Conservation (phyloP, 2,888 invertebrate species). For the Drosophila rellima region DNA sequence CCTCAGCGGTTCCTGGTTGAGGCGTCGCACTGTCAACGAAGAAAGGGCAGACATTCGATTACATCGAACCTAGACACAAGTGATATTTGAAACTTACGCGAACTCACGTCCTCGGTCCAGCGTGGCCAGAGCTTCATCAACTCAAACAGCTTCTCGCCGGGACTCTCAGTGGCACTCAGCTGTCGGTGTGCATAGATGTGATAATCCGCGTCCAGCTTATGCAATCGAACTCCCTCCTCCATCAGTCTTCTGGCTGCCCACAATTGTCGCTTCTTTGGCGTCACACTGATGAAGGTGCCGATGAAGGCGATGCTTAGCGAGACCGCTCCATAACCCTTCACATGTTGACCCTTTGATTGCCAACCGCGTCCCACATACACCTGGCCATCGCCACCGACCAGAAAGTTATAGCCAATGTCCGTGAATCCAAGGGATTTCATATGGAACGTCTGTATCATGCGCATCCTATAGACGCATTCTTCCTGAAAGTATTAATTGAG, state of each 20-base stretch:
- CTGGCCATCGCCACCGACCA: conserved; percentile 88
- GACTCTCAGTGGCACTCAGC: conserved; percentile 89
- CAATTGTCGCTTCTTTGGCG: conserved; percentile 85
- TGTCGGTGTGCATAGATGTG: conserved; percentile 90
- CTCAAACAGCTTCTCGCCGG: conserved; percentile 89
- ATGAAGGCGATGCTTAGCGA: conserved; percentile 92
- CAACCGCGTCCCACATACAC: conserved; percentile 87
- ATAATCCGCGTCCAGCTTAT: conserved; percentile 89
- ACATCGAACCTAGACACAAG: neutral
- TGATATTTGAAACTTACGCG: conserved; percentile 41
- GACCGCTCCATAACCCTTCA: conserved; percentile 88
- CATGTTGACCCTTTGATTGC: conserved; percentile 89
- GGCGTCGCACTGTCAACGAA: conserved; percentile 48
- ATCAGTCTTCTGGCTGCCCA: conserved; percentile 89
- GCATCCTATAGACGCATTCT: conserved; percentile 86
- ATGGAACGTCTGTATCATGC: conserved; percentile 89
- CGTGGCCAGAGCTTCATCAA: conserved; percentile 90
- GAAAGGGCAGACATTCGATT: conserved; percentile 4
- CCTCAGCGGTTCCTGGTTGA: conserved; percentile 63
- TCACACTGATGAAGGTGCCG: conserved; percentile 88
- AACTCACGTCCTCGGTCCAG: conserved; percentile 83
- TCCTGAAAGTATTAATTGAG: conserved; percentile 32
- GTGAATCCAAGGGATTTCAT: conserved; percentile 88
- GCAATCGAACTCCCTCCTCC: conserved; percentile 88
- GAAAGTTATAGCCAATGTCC: conserved; percentile 92